Evolutionary conservation across 1,140 invertebrate species (phyloP), one percentile per base, ranked within the genome.

Genomic region (Rhagoletis pomonella): DNA sequence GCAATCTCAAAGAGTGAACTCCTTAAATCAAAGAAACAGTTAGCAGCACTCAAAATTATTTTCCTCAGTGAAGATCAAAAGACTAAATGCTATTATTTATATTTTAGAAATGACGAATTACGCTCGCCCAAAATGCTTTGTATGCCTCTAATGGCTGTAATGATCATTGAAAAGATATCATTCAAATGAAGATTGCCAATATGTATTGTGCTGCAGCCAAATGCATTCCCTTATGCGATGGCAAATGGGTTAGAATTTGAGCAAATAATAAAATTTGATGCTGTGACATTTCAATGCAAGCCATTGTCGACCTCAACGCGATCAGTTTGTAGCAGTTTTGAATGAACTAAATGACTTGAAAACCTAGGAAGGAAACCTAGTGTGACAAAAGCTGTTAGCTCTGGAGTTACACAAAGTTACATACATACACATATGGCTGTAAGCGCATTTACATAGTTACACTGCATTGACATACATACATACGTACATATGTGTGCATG

Each of bases 231-330:
- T 44, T 17, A 73, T 73, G 29, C 67, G 39, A 47, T 73, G 42
- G 67, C 67, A 73, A 73, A 73, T 73, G 44, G 42, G 12, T 47
- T 1, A 73, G 67, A 42, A 47, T 73, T 73, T 44, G 67, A 44
- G 67, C 67, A 73, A 73, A 73, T 73, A 73, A 73, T 73, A 47
- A 73, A 73, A 47, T 44, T 39, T 10, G 7, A 5, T 4, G 12
- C 39, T 44, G 12, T 47, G 67, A 73, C 39, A 73, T 44, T 73
- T 73, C 67, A 73, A 47, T 73, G 67, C 14, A 42, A 42, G 39
- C 42, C 42, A 47, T 3, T 10, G 67, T 44, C 67, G 67, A 47
- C 14, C 67, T 73, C 67, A 73, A 47, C 39, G 42, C 67, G 67
- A 44, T 47, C 67, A 42, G 29, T 44, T 69, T 4, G 12, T 69